Conservation (phyloP, 2,888 invertebrate genomes). For the Rutpela maculata region DNA sequence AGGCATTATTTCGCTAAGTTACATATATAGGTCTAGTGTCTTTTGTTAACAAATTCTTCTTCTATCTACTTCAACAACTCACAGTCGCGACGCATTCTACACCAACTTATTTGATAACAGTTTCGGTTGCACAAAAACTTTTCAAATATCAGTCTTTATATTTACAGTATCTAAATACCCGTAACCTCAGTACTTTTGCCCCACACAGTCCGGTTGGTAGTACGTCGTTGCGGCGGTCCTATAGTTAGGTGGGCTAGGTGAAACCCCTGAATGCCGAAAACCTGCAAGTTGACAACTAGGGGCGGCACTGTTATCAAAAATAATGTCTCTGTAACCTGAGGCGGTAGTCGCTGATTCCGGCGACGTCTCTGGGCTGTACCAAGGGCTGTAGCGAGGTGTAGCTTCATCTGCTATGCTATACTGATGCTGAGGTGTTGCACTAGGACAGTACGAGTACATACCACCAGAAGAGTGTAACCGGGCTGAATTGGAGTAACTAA, state of each 20-base stretch:
- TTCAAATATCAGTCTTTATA: conserved; percentile 61
- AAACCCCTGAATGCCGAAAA: conserved; percentile 75
- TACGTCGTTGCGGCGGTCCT: conserved; percentile 74
- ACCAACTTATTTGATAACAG: conserved; percentile 37
- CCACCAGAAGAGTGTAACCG: conserved; percentile 75
- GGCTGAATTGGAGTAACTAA: conserved; percentile 67
- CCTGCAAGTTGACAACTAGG: conserved; percentile 73
- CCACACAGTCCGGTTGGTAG: conserved; percentile 80
- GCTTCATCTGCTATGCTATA: conserved; percentile 70
- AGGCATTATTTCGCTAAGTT: conserved; percentile 29
- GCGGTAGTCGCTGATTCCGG: conserved; percentile 70
- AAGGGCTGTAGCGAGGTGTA: conserved; percentile 74
- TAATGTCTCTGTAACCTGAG: conserved; percentile 70
- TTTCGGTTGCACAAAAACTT: conserved; percentile 43
- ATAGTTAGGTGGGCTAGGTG: conserved; percentile 75
- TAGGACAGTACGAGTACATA: conserved; percentile 77
- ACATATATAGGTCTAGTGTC: conserved; percentile 7
- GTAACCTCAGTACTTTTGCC: conserved; percentile 72
- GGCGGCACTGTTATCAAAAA: conserved; percentile 70
- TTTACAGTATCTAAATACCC: conserved; percentile 54
- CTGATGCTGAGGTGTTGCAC: conserved; percentile 69
- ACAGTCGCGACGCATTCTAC: conserved; percentile 36
- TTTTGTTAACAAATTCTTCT: conserved; percentile 27
- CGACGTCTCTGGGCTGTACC: conserved; percentile 76
- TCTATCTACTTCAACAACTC: conserved; percentile 4